phyloP scores from a whole-genome alignment of 2,888 invertebrate genomes.

The Ophraella communa region DNA sequence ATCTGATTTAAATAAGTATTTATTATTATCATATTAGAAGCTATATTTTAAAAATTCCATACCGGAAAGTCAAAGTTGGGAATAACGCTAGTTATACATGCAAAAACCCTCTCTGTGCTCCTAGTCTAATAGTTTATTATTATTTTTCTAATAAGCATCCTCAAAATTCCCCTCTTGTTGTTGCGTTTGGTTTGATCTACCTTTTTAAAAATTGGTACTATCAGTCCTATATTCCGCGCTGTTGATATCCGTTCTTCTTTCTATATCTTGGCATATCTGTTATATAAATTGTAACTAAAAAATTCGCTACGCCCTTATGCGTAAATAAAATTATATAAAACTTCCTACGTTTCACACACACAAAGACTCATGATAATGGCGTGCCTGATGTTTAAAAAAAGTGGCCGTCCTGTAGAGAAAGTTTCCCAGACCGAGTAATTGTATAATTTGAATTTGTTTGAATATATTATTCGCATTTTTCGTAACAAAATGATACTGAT shows the following conservation, averaged over 20 bases:
- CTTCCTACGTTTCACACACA: slow-evolving; percentile 16
- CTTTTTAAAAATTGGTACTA: too few species aligned
- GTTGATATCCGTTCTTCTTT: neutral
- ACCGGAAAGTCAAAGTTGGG: too few species aligned
- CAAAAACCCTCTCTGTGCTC: too few species aligned
- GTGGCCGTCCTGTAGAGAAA: slow-evolving; percentile 14
- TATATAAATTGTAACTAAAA: neutral
- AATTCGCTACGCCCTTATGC: neutral
- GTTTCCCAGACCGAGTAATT: slow-evolving; percentile 32
- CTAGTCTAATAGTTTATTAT: too few species aligned
- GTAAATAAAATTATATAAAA: slow-evolving; percentile 12
- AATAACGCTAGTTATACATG: too few species aligned
- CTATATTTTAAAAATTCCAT: too few species aligned
- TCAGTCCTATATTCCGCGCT: too few species aligned
- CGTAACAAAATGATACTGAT: slow-evolving; percentile 25
- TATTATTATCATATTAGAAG: too few species aligned
- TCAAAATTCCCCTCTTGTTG: too few species aligned
- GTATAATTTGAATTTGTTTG: slow-evolving; percentile 35
- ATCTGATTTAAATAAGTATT: too few species aligned
- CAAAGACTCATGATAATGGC: slow-evolving; percentile 16
- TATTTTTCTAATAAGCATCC: too few species aligned
- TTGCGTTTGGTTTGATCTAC: too few species aligned
- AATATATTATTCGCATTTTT: slow-evolving; percentile 34
- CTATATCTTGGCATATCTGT: neutral
- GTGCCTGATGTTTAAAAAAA: slow-evolving; percentile 25